A percentile compares a stretch with the other conserved stretches of the same genome.
phyloP scores from a whole-genome alignment of 2,888 invertebrate species.

The Cosmia trapezina region DNA sequence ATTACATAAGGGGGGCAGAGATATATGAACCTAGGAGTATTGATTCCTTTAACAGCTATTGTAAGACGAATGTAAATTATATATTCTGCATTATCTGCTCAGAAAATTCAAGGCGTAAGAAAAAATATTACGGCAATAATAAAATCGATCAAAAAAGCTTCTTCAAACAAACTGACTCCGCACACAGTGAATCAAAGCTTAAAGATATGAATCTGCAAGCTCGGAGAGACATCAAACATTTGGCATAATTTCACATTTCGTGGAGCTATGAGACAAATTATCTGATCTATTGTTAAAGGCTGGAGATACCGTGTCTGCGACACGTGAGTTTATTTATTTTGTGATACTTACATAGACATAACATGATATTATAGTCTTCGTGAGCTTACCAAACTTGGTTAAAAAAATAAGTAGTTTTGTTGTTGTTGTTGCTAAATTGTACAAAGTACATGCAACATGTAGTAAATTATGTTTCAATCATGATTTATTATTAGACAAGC shows the following conservation, averaged over 20 bases:
- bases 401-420: slow-evolving; percentile 9
- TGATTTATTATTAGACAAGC: slow-evolving; percentile 18
- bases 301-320: slow-evolving; percentile 13
- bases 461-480: slow-evolving; percentile 19
- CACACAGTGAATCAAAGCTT: slow-evolving; percentile 23
- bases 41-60: not conserved
- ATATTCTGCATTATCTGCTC: not conserved
- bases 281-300: slow-evolving; percentile 44
- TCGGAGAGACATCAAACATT: slow-evolving; percentile 49
- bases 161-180: slow-evolving; percentile 8
- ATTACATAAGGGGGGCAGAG: not conserved
- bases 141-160: slow-evolving; percentile 13
- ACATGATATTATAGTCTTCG: not conserved
- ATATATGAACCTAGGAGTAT: not conserved
- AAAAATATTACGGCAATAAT: not conserved
- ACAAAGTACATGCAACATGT: slow-evolving; percentile 16
- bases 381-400: slow-evolving; percentile 3
- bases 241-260: slow-evolving; percentile 55
- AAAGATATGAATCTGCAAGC: slow-evolving; percentile 33
- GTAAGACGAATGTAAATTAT: not conserved
- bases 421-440: slow-evolving; percentile 31
- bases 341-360: not conserved
- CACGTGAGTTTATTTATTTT: slow-evolving; percentile 32
- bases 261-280: slow-evolving; percentile 14
- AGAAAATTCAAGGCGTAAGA: not conserved